Base-by-base conservation (phyloP, 2,797 vertebrate species). In the Chiloscyllium punctatum region DNA sequence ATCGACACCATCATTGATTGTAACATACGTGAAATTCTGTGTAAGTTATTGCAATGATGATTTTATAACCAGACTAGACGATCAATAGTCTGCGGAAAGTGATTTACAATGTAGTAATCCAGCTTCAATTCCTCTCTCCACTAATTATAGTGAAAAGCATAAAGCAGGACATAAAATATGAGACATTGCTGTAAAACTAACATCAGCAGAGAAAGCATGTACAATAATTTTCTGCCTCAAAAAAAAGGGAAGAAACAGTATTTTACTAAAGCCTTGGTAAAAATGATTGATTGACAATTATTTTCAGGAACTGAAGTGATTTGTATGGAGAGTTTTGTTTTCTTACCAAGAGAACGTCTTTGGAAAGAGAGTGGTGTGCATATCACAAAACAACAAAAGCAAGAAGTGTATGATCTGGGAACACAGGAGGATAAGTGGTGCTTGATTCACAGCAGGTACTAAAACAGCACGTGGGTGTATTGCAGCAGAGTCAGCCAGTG, bases 371-470 rank as follows among this genome's bases (percentile, higher is more conserved):
- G 7, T 66, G 16, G 16, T 62, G 33, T 1, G 18, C 33, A 66
- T 66, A 66, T 37, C 88, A 66, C 88, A 66, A 6, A 8, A 57
- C 30, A 91, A 57, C 30, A 62, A 62, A 62, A 62, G 11, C 53
- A 16, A 90, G 27, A 66, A 66, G 6, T 8, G 33, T 3, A 91
- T 37, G 88, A 30, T 21, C 62, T 91, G 57, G 57, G 88, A 37
- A 16, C 88, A 68, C 33, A 68, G 57, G 91, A n/a, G 57, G 33
- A 91, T 91, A 66, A n/a, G 1, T 21, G 42, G 21, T 48, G 82
- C 86, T 88, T 91, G 88, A 68, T 91, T 91, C 62, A 68, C 88
- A 91, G 88, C n/a, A 37, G 33, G 88, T n/a, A n/a, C 33, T n/a
- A 33, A n/a, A 57, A 66, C 53, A 91, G 57, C 11, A 62, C 0